phyloP scores from a whole-genome alignment of 1,140 invertebrate species.

The Magallana gigas region DNA sequence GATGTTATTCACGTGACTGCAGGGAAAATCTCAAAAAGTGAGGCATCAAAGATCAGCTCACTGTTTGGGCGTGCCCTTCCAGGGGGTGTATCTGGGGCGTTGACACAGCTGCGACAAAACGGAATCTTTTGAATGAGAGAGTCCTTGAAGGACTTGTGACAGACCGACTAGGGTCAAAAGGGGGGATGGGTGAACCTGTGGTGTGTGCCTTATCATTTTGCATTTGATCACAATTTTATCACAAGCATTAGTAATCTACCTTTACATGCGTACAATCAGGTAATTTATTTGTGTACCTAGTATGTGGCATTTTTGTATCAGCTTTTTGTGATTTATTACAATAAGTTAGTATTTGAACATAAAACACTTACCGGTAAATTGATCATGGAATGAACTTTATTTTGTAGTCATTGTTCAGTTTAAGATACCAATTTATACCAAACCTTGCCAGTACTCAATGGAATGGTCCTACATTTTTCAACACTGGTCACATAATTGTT shows the following conservation, averaged over 20 bases:
- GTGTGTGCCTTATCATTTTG: conserved; percentile 27
- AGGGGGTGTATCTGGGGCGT: conserved; percentile 69
- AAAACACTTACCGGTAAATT: not conserved
- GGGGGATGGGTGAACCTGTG: not conserved
- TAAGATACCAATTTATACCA: not conserved
- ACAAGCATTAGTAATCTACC: not conserved
- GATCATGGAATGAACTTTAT: not conserved
- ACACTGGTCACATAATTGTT: not conserved
- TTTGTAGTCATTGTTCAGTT: not conserved
- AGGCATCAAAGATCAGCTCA: conserved; percentile 40
- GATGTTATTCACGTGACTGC: not conserved
- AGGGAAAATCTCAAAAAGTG: not conserved
- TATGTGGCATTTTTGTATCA: conserved; percentile 34
- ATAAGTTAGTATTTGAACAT: not conserved
- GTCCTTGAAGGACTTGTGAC: not conserved
- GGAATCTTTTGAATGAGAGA: conserved; percentile 23
- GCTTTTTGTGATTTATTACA: not conserved
- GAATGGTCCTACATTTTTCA: not conserved
- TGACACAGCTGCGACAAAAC: conserved; percentile 62
- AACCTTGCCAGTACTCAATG: not conserved
- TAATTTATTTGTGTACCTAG: not conserved
- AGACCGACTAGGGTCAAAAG: not conserved
- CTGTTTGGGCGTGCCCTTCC: conserved; percentile 55
- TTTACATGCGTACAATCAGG: not conserved
- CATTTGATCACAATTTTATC: not conserved